phyloP scores from a whole-genome alignment of 2,797 vertebrate species.

The Epinephelus malabaricus region DNA sequence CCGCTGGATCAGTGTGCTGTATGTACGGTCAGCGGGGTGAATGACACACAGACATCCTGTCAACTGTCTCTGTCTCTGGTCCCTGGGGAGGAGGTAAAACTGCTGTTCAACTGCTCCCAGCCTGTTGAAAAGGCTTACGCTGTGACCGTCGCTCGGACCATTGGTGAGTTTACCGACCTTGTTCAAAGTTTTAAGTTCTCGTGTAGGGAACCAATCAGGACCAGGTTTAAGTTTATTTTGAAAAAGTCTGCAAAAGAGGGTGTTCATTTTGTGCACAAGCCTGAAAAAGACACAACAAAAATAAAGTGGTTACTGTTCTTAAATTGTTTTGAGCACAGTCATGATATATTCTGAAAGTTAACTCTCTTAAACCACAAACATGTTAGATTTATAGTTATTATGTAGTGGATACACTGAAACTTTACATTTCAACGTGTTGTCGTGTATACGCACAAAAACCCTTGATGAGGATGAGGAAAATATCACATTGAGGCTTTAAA shows the following conservation, averaged over 20 bases:
- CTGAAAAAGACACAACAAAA: too few relatives aligned
- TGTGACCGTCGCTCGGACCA: constrained; percentile 48
- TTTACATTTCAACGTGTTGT: too few relatives aligned
- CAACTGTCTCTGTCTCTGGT: constrained; percentile 49
- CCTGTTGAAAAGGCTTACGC: constrained; percentile 51
- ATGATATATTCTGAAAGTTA: too few relatives aligned
- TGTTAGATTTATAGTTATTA: too few relatives aligned
- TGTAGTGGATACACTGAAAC: too few relatives aligned
- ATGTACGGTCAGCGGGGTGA: constrained; percentile 62
- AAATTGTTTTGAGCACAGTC: too few relatives aligned
- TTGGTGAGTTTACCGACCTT: constrained; percentile 71
- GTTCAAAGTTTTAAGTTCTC: background rate
- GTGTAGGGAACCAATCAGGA: background rate
- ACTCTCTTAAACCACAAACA: too few relatives aligned
- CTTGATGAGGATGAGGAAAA: too few relatives aligned
- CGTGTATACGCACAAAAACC: too few relatives aligned
- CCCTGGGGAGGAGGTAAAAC: constrained; percentile 66
- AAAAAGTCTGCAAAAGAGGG: background rate
- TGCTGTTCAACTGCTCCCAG: constrained; percentile 76
- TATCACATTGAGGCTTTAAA: too few relatives aligned
- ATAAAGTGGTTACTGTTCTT: too few relatives aligned
- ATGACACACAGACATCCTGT: constrained; percentile 59
- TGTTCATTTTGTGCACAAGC: too few relatives aligned
- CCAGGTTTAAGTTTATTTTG: background rate
- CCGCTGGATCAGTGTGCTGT: constrained; percentile 63